Evolutionary conservation across 2,113 vertebrate genomes (phyloP).

Genomic region (Meriones unguiculatus): DNA sequence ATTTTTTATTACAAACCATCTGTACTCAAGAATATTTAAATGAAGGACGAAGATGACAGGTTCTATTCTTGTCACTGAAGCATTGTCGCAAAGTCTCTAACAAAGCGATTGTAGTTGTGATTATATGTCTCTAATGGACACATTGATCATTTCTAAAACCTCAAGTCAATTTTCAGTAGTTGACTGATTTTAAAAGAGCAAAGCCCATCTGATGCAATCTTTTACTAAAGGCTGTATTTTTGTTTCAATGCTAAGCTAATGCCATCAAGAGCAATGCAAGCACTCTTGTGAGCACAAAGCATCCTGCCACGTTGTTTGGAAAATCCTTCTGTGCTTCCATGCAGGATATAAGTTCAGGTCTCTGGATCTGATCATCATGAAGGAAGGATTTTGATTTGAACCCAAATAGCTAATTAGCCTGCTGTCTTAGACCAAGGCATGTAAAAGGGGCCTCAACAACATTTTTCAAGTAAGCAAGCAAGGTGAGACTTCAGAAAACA

Average conservation of each 20-base stretch:
- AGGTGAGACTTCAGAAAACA: neutral
- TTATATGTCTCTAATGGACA: neutral
- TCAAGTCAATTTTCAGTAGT: neutral
- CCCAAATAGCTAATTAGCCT: neutral
- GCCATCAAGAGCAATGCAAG: neutral
- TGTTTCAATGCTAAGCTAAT: neutral
- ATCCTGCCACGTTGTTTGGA: neutral
- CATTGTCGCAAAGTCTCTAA: neutral
- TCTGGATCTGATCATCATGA: neutral
- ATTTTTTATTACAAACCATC: neutral
- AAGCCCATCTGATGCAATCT: neutral
- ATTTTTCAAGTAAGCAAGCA: neutral
- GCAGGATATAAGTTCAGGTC: neutral
- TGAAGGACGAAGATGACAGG: neutral
- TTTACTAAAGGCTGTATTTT: neutral
- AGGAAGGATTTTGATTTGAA: neutral
- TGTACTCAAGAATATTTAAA: neutral
- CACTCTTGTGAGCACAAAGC: neutral
- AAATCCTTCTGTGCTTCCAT: neutral
- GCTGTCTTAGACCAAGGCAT: neutral
- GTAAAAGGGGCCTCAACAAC: neutral
- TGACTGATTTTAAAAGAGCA: neutral
- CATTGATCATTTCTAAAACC: constrained; percentile 12
- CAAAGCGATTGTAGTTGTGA: neutral
- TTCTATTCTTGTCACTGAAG: neutral